phyloP scores from a whole-genome alignment of 2,888 invertebrate genomes.

The Drosophila anomalata region DNA sequence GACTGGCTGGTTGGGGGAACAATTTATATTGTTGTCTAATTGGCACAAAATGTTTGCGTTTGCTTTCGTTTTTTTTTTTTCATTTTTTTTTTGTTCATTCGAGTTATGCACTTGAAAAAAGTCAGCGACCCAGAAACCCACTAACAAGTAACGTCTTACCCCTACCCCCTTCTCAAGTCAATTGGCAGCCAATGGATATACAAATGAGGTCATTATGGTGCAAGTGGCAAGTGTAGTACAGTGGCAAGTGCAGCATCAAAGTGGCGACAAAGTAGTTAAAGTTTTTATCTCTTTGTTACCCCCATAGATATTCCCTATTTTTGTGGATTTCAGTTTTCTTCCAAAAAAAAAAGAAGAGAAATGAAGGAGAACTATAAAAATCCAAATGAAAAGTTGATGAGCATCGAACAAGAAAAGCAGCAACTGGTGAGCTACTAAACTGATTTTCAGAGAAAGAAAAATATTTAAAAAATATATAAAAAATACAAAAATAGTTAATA shows the following conservation, averaged over 20 bases:
- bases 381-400: constrained; percentile 76
- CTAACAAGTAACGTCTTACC: constrained; percentile 34
- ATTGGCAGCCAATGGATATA: constrained; percentile 73
- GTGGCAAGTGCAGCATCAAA: constrained; percentile 58
- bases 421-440: constrained; percentile 24
- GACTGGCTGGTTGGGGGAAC: not conserved
- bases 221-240: constrained; percentile 30
- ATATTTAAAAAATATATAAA: not conserved
- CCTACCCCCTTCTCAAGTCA: constrained; percentile 39
- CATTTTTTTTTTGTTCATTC: not conserved
- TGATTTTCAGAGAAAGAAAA: not conserved
- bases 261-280: constrained; percentile 76
- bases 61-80: constrained; percentile 5
- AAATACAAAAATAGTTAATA: too few species aligned
- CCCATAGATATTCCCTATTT: not conserved
- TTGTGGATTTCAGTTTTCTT: constrained; percentile 10
- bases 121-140: constrained; percentile 69
- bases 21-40: constrained; percentile 48
- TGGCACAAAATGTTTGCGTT: constrained; percentile 53
- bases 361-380: constrained; percentile 38
- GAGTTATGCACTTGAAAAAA: constrained; percentile 67
- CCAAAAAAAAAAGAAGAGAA: constrained; percentile 14
- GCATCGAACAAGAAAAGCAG: constrained; percentile 58
- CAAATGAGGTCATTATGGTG: constrained; percentile 76
- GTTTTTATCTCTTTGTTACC: constrained; percentile 46